phyloP scores from a whole-genome alignment of 2,113 vertebrate genomes.

The Gila orcuttii region DNA sequence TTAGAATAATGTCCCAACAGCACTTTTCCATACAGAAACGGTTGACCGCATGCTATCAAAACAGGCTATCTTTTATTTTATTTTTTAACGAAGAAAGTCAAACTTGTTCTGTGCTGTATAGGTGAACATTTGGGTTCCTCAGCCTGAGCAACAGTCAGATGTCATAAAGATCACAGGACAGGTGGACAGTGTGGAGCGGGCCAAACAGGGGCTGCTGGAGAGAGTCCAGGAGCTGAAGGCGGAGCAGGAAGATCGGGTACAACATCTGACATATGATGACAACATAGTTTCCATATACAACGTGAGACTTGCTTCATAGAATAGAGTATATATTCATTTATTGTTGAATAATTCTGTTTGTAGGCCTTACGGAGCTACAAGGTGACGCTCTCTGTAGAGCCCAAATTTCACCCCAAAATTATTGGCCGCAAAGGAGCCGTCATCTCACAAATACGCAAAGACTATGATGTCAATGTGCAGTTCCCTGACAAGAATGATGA shows the following conservation, averaged over 20 bases:
- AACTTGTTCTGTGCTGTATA: constrained; percentile 47
- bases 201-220: constrained; percentile 74
- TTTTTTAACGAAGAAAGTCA: not conserved
- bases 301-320: not conserved
- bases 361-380: constrained; percentile 82
- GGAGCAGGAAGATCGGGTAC: constrained; percentile 81
- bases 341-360: not conserved
- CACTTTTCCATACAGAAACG: not conserved
- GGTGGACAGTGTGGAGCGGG: constrained; percentile 75
- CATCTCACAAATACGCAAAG: constrained; percentile 83
- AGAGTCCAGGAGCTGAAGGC: constrained; percentile 79
- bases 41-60: not conserved
- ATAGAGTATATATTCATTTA: not conserved
- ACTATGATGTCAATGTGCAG: constrained; percentile 82
- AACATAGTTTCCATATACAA: not conserved
- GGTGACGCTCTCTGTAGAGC: constrained; percentile 76
- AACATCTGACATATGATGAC: not conserved
- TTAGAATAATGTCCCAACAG: not conserved
- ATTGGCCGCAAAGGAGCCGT: constrained; percentile 83
- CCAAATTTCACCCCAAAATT: constrained; percentile 84
- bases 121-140: constrained; percentile 82
- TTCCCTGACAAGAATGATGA: constrained; percentile 85
- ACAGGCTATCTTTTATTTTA: too few species aligned
- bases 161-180: constrained; percentile 80
- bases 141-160: constrained; percentile 78